phyloP scores from a whole-genome alignment of 2,888 invertebrate species.

The Boloria euphrosyne region DNA sequence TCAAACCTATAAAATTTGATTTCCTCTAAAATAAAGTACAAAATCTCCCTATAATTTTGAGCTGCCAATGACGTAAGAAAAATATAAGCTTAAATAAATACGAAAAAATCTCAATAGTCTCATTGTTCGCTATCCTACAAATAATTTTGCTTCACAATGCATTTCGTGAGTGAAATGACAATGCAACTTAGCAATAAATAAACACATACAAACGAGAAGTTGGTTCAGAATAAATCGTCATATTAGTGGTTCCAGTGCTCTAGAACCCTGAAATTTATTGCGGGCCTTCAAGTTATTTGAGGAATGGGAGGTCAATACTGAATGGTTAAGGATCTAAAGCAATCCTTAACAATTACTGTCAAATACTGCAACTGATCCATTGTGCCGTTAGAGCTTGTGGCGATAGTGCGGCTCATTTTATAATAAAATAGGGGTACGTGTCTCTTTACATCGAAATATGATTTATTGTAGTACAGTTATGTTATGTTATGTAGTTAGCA shows the following conservation, averaged over 20 bases:
- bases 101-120: no score
- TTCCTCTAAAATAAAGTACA: no score
- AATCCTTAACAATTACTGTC: conserved; percentile 76
- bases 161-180: conserved; percentile 29
- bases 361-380: conserved; percentile 65
- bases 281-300: conserved; percentile 5
- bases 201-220: conserved; percentile 23
- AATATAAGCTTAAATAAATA: no score
- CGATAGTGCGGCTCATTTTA: conserved; percentile 38
- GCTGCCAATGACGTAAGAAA: no score
- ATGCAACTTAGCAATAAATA: conserved; percentile 30
- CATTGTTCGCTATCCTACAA: neutral
- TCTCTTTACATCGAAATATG: conserved; percentile 10
- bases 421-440: conserved; percentile 26
- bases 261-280: conserved; percentile 15
- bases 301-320: conserved; percentile 27
- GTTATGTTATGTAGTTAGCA: no score
- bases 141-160: conserved; percentile 14
- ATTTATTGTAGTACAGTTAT: conserved; percentile 1
- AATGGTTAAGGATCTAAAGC: conserved; percentile 45
- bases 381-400: conserved; percentile 61
- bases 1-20: neutral
- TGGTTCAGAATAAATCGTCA: conserved; percentile 26
- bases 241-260: conserved; percentile 17
- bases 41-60: no score